phyloP scores from a whole-genome alignment of 2,113 vertebrate species.

The Menura novaehollandiae region DNA sequence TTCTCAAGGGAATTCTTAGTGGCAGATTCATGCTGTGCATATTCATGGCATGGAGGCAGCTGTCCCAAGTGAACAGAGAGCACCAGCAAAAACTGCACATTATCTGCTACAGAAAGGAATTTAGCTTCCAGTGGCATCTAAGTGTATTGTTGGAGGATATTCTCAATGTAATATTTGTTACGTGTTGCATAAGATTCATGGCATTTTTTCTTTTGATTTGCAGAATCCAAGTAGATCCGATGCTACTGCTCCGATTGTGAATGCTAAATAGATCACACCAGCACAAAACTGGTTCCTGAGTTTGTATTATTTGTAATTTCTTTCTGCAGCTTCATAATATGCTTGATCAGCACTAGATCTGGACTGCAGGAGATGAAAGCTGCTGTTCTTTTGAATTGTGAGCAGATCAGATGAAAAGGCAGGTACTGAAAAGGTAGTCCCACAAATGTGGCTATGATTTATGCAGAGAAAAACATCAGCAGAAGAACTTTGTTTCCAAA shows the following conservation, averaged over 20 bases:
- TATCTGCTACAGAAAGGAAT: not conserved
- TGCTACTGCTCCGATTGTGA: not conserved
- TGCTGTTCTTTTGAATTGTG: not conserved
- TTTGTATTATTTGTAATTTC: not conserved
- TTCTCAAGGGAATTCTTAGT: not conserved
- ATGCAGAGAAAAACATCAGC: not conserved
- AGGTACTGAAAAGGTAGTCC: not conserved
- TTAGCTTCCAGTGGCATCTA: not conserved
- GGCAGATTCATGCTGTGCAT: not conserved
- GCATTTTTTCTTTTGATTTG: not conserved
- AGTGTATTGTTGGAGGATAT: not conserved
- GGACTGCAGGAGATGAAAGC: not conserved
- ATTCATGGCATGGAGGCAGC: not conserved
- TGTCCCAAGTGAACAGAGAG: not conserved
- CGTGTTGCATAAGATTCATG: not conserved
- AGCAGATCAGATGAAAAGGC: not conserved
- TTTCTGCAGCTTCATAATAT: not conserved
- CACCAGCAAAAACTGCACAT: not conserved
- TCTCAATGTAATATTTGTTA: not conserved
- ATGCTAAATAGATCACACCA: not conserved
- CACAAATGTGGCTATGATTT: not conserved
- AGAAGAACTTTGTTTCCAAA: not conserved
- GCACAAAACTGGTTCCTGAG: not conserved
- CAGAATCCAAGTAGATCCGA: not conserved
- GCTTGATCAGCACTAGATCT: not conserved